Evolutionary conservation across 2,797 vertebrate genomes (phyloP).

Genomic region (Eidolon dupreanum): DNA sequence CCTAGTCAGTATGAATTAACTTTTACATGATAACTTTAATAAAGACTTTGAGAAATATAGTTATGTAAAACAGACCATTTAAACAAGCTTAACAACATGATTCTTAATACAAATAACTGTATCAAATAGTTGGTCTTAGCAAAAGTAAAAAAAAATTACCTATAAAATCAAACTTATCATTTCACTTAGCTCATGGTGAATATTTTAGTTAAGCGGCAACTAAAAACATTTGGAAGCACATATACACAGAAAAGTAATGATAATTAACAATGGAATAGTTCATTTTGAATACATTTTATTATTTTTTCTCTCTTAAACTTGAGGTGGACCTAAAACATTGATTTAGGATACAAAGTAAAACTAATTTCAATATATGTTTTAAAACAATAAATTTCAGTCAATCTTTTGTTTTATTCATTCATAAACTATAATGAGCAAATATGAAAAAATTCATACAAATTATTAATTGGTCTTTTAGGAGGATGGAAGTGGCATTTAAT

Average conservation of each 20-base stretch:
- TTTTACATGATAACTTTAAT: conserved; percentile 21
- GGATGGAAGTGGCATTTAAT: background rate
- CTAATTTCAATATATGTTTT: background rate
- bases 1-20: conserved; percentile 36
- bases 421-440: background rate
- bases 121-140: background rate
- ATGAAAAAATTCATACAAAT: background rate
- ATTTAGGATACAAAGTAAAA: background rate
- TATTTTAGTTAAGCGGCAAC: conserved; percentile 33
- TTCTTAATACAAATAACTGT: background rate
- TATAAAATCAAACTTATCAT: background rate
- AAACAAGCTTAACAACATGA: background rate
- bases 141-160: background rate
- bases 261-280: background rate
- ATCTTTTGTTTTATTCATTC: background rate
- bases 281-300: background rate
- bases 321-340: background rate
- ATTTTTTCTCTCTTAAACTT: background rate
- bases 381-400: background rate
- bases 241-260: background rate
- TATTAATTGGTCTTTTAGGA: background rate
- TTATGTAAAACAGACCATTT: background rate
- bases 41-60: background rate
- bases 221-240: background rate
- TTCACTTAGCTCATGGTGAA: background rate